Evolutionary conservation across 2,888 invertebrate genomes (phyloP).

Genomic region (Shargacucullia verbasci): DNA sequence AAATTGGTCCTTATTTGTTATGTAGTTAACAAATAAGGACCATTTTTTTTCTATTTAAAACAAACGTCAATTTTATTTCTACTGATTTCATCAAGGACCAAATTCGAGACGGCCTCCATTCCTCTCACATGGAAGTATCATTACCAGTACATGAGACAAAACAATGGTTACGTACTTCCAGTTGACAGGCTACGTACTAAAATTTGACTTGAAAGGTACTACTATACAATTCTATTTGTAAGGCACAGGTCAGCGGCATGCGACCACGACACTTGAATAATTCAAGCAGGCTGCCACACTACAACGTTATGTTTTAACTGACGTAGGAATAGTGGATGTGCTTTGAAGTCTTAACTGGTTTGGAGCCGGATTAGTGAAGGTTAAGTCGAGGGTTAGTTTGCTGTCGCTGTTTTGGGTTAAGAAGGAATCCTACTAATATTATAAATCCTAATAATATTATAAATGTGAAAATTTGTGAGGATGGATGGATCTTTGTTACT

Average conservation of each 20-base stretch:
- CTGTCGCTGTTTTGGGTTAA: too few relatives aligned
- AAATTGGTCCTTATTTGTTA: too few relatives aligned
- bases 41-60: too few relatives aligned
- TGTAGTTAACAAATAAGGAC: too few relatives aligned
- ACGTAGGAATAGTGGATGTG: conserved; percentile 22
- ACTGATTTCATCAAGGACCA: too few relatives aligned
- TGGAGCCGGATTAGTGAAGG: not conserved
- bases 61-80: too few relatives aligned
- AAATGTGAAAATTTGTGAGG: too few relatives aligned
- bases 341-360: conserved; percentile 7
- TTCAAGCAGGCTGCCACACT: conserved; percentile 48
- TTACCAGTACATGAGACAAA: not conserved
- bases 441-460: too few relatives aligned
- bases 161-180: conserved; percentile 18
- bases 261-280: conserved; percentile 60
- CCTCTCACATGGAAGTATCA: not conserved
- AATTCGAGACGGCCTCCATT: too few relatives aligned
- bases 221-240: conserved; percentile 76
- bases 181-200: conserved; percentile 13
- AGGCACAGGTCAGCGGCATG: conserved; percentile 59
- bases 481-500: too few relatives aligned
- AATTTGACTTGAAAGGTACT: conserved; percentile 64
- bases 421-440: too few relatives aligned
- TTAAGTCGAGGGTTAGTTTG: conserved; percentile 2
- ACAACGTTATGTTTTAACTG: conserved; percentile 43